Evolutionary conservation across 2,113 vertebrate genomes (phyloP).

Genomic region (Astatoreochromis straeleni): DNA sequence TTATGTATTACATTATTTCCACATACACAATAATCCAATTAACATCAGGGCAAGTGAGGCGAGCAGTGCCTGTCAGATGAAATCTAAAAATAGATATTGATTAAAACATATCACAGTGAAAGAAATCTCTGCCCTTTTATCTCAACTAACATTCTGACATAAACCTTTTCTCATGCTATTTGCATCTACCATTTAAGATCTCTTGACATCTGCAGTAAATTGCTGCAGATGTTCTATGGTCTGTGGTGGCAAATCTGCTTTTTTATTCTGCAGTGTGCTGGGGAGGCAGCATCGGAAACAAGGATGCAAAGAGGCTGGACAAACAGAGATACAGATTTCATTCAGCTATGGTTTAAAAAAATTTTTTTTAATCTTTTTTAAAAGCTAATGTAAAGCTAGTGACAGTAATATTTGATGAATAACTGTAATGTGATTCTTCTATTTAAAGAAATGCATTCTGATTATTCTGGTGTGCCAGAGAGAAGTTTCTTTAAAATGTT

Average conservation of each 20-base stretch:
- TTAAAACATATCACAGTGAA: not conserved
- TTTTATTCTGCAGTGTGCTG: not conserved
- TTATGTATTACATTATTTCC: not conserved
- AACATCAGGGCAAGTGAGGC: not conserved
- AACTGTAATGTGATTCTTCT: not conserved
- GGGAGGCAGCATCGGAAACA: not conserved
- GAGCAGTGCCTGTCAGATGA: not conserved
- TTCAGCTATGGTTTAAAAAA: not conserved
- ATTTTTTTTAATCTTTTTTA: accelerated
- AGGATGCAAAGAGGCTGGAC: not conserved
- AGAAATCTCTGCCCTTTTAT: not conserved
- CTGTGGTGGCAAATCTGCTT: not conserved
- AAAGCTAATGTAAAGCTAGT: not conserved
- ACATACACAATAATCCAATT: not conserved
- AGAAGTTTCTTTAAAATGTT: not conserved
- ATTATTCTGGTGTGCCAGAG: not conserved
- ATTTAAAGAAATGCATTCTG: not conserved
- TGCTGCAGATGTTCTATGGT: not conserved
- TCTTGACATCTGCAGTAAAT: not conserved
- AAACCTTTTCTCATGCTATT: not conserved
- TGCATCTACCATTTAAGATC: not conserved
- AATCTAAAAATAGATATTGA: not conserved
- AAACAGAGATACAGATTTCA: not conserved
- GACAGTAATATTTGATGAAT: not conserved
- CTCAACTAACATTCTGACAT: not conserved